phyloP scores from a whole-genome alignment of 2,888 invertebrate species.

The Callyntrura sp. region DNA sequence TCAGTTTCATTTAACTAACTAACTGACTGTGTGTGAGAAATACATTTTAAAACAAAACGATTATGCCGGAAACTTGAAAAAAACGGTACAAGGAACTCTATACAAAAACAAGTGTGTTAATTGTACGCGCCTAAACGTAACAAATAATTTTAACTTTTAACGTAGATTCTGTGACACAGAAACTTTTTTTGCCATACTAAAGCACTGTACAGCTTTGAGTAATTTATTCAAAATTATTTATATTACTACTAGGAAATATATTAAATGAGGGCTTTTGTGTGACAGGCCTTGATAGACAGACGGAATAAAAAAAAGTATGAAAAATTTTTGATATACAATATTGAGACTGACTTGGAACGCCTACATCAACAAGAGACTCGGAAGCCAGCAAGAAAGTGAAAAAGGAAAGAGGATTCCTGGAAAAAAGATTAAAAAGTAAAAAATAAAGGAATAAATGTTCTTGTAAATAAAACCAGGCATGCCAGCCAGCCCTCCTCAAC shows the following conservation, averaged over 20 bases:
- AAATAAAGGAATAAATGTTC: slow-evolving; percentile 10
- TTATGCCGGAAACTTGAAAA: background rate
- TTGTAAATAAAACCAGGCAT: background rate
- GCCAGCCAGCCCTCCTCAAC: background rate
- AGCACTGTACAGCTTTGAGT: too few relatives aligned
- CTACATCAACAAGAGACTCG: slow-evolving; percentile 71
- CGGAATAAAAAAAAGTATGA: background rate
- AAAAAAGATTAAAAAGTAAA: background rate
- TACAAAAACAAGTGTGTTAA: background rate
- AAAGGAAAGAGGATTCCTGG: background rate
- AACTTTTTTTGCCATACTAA: too few relatives aligned
- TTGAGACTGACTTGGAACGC: slow-evolving; percentile 74
- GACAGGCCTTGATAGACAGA: too few relatives aligned
- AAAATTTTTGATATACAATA: slow-evolving; percentile 13
- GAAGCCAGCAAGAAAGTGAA: background rate
- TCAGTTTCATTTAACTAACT: slow-evolving; percentile 8
- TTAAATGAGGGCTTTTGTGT: too few relatives aligned
- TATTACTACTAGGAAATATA: too few relatives aligned
- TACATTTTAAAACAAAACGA: background rate
- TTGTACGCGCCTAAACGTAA: background rate
- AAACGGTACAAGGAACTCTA: background rate
- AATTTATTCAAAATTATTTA: too few relatives aligned
- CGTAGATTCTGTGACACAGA: background rate
- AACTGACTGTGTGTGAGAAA: background rate
- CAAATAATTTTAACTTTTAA: background rate